Conservation (phyloP, 30 jellyfish, hydroid and myxozoan species). For the Mastigias papua region DNA sequence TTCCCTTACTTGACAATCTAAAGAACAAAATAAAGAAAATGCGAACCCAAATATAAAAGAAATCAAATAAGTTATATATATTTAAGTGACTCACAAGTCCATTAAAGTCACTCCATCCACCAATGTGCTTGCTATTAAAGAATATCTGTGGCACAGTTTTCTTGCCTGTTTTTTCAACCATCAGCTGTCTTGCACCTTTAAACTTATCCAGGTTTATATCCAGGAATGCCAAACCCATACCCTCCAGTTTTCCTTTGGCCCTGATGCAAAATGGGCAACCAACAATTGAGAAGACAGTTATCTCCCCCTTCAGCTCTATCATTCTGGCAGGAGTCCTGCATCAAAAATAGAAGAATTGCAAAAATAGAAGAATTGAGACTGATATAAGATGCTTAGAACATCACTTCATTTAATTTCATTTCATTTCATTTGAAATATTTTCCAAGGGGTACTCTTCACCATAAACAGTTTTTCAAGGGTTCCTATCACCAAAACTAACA, state of each 20-base stretch:
- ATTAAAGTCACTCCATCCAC: constrained; percentile 81
- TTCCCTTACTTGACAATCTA: no score
- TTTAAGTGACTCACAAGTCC: constrained; percentile 62
- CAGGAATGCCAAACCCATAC: constrained; percentile 72
- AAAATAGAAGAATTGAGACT: no score
- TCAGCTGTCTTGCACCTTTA: constrained; percentile 55
- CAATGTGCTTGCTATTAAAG: constrained; percentile 79
- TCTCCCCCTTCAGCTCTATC: constrained; percentile 73
- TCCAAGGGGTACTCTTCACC: no score
- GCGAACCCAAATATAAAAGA: no score
- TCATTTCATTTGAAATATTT: no score
- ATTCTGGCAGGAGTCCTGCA: background rate
- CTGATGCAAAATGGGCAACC: constrained; percentile 95
- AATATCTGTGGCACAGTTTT: constrained; percentile 94
- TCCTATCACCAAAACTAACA: no score
- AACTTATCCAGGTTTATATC: constrained; percentile 79
- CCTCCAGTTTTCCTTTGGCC: constrained; percentile 84
- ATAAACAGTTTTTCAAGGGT: no score
- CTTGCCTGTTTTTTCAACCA: constrained; percentile 83
- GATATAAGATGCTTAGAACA: no score
- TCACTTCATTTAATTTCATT: no score
- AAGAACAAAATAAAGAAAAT: no score
- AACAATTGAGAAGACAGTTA: constrained; percentile 76
- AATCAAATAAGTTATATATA: no score
- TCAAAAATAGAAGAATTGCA: background rate